Conservation (phyloP, 64 coral and sea anemone species). For the Anthopleura sola region DNA sequence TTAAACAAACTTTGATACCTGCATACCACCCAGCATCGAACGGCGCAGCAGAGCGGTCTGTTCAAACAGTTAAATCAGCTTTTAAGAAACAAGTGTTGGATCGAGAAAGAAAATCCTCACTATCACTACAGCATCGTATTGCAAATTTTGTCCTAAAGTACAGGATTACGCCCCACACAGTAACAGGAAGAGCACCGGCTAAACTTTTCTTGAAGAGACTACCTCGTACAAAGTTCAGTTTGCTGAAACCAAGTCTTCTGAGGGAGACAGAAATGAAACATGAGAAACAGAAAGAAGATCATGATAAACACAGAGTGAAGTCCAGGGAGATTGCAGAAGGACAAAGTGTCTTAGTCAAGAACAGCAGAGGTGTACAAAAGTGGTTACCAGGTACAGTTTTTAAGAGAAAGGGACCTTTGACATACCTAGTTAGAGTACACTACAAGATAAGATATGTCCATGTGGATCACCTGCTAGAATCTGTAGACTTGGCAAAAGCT, state of each 20-base stretch:
- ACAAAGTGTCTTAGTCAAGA: not conserved
- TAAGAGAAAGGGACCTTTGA: not conserved
- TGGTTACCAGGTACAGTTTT: not conserved
- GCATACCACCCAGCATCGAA: not conserved
- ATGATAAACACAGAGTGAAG: not conserved
- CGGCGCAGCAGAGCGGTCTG: slow-evolving; percentile 7
- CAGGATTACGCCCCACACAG: not conserved
- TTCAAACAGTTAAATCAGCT: not conserved
- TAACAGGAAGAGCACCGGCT: not conserved
- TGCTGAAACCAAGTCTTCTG: not conserved
- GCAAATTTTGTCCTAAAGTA: not conserved
- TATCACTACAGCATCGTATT: slow-evolving; percentile 15
- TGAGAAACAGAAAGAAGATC: not conserved
- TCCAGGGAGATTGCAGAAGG: not conserved
- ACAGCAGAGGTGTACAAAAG: not conserved
- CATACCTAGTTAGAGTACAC: not conserved
- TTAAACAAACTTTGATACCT: not conserved
- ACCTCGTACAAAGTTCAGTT: not conserved
- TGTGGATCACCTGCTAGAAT: not conserved
- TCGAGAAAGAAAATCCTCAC: too few species aligned
- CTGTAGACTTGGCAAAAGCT: too few species aligned
- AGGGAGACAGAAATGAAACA: not conserved
- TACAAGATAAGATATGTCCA: not conserved
- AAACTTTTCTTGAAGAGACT: not conserved
- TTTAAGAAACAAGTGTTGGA: slow-evolving; percentile 12